Percentiles rank a stretch among this genome's conserved stretches.
phyloP scores from a whole-genome alignment of 2,113 vertebrate genomes.

The Neodon shergylaensis region DNA sequence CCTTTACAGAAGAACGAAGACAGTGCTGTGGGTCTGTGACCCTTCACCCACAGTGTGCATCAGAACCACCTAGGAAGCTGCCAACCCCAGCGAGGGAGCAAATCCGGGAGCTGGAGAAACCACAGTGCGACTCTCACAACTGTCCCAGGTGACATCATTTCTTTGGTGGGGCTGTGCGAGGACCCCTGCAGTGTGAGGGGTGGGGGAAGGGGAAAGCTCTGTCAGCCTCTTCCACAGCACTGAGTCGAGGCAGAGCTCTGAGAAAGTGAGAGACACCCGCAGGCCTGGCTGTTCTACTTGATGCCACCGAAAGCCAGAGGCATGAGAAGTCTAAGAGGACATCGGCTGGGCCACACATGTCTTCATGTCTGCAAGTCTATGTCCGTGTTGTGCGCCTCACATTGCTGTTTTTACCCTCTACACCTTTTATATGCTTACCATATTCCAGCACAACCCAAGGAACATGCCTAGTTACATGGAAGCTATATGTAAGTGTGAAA shows the following conservation, averaged over 20 bases:
- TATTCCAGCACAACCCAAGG: not conserved
- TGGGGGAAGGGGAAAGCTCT: not conserved
- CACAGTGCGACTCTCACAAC: not conserved
- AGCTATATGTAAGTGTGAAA: not conserved
- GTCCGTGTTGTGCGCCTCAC: not conserved
- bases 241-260: not conserved
- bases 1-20: not conserved
- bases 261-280: not conserved
- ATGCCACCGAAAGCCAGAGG: not conserved
- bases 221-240: not conserved
- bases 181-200: not conserved
- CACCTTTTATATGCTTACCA: not conserved
- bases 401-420: not conserved
- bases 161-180: not conserved
- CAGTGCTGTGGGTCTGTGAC: not conserved
- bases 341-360: not conserved
- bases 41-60: not conserved
- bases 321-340: not conserved
- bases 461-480: not conserved
- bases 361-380: not conserved
- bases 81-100: not conserved
- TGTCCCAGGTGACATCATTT: not conserved
- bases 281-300: not conserved
- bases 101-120: not conserved
- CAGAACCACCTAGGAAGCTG: not conserved